Evolutionary conservation across 2,113 vertebrate species (phyloP).

Genomic region (Fukomys damarensis): DNA sequence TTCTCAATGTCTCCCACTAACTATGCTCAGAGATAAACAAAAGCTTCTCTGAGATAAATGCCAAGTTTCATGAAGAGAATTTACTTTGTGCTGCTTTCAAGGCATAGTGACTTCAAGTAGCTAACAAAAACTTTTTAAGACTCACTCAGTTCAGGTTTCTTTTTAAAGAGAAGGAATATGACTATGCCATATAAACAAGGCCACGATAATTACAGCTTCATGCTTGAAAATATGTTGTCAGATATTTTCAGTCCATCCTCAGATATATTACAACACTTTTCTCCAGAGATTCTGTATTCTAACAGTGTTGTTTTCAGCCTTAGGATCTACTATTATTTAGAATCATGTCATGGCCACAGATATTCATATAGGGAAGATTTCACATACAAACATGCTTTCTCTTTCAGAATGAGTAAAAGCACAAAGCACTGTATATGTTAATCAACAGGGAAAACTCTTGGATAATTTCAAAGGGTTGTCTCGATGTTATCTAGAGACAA

Average conservation of each 20-base stretch:
- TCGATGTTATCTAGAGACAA: not conserved
- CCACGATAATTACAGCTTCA: slow-evolving; percentile 62
- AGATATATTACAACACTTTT: not conserved
- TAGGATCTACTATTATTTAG: not conserved
- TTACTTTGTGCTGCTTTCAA: slow-evolving; percentile 48
- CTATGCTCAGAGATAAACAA: slow-evolving; percentile 41
- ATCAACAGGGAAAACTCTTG: not conserved
- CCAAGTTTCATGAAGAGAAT: slow-evolving; percentile 52
- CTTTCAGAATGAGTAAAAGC: slow-evolving; percentile 43
- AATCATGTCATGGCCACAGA: not conserved
- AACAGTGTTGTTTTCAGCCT: not conserved
- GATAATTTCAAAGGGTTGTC: not conserved
- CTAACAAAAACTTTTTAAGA: slow-evolving; percentile 60
- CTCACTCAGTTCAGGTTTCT: slow-evolving; percentile 34
- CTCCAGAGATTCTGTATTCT: not conserved
- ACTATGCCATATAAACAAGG: slow-evolving; percentile 63
- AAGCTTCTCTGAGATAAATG: slow-evolving; percentile 36
- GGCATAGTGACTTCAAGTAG: slow-evolving; percentile 59
- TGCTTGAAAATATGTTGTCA: slow-evolving; percentile 61
- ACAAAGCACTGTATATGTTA: not conserved
- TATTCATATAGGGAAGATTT: not conserved
- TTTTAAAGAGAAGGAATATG: slow-evolving; percentile 36
- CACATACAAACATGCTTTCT: not conserved
- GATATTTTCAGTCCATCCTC: slow-evolving; percentile 46
- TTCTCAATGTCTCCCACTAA: not conserved